Conservation (phyloP, 1,140 invertebrate genomes). For the Formica exsecta region DNA sequence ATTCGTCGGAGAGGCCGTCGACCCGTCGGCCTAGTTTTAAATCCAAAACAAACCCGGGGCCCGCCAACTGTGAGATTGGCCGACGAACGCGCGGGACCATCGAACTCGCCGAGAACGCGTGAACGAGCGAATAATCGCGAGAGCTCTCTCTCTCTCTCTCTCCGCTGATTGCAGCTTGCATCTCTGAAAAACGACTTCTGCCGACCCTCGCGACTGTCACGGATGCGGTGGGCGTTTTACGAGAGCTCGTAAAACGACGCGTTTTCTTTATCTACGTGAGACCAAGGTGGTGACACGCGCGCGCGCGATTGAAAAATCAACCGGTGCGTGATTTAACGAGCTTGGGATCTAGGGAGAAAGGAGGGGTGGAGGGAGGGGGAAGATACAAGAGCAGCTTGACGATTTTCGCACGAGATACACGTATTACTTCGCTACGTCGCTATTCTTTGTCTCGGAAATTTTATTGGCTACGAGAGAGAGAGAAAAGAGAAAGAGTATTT, state of each 20-base stretch:
- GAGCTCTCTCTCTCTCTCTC: background rate
- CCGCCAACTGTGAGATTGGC: slow-evolving; percentile 21
- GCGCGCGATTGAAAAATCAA: slow-evolving; percentile 71
- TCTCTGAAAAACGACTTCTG: background rate
- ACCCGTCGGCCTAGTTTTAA: slow-evolving; percentile 83
- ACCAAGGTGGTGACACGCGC: slow-evolving; percentile 62
- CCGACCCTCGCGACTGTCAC: slow-evolving; percentile 25
- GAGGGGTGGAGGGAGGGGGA: too few relatives aligned
- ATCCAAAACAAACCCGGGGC: slow-evolving; percentile 82
- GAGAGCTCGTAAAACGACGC: slow-evolving; percentile 78
- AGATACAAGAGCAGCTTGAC: slow-evolving; percentile 10
- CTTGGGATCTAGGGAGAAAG: background rate
- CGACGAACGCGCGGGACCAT: slow-evolving; percentile 31
- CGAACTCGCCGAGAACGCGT: background rate
- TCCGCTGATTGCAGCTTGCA: background rate
- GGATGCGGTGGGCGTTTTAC: slow-evolving; percentile 69
- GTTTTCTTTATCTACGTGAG: slow-evolving; percentile 78
- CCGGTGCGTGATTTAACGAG: slow-evolving; percentile 68
- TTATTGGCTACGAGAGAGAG: slow-evolving; percentile 35
- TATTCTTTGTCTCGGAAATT: slow-evolving; percentile 59
- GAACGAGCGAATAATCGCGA: background rate
- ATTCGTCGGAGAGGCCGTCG: slow-evolving; percentile 74
- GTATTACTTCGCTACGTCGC: slow-evolving; percentile 23
- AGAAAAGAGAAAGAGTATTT: background rate
- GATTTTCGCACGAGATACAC: slow-evolving; percentile 44